Base-by-base conservation (phyloP, 2,797 vertebrate species). In the Hippoglossus hippoglossus region DNA sequence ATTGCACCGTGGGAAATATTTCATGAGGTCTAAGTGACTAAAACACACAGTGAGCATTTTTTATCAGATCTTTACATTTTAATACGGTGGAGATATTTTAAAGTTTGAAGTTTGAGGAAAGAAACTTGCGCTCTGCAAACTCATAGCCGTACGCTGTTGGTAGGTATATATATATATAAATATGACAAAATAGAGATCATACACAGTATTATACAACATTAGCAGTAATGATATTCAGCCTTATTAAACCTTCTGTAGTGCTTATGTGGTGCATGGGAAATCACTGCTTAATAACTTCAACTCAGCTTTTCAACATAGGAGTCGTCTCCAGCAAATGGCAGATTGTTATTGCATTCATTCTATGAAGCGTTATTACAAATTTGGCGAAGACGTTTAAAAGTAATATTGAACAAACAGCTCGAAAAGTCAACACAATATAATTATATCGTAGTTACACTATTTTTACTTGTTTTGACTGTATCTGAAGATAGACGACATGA, bases 21-120 rank as follows among this genome's bases (percentile, higher is more conserved):
- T 94, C 89, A 94, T 94, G 93, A 94, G 90, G 83, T 86, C 89
- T 94, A 95, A 95, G 93, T 95, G 93, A 92, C 93, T 94, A 91
- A 94, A 94, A 92, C 91, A 92, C 57, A 83, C 90, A 79, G 87
- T 87, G 89, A 87, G 89, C 90, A 90, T 93, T 94, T 91, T 91
- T 85, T 73, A 91, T 87, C 84, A 89, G 87, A 91, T 87, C 89
- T 91, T 91, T 88, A 83, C 86, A 89, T 91, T 93, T 93, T 92
- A 92, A 93, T 93, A 90, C 81, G 88, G 86, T 86, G 75, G 78
- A 87, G 87, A 88, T 90, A 80, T 90, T 81, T 85, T 77, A 92
- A 93, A 87, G 83, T 88, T 88, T 77, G 72, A 84, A 82, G 86
- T 72, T 70, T 70, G 47, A 74, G 39, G 44, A 47, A 71, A 65